These are phyloP conservation scores for Trypoxylus dichotomus DNA, from an alignment of 1,140 invertebrate genomes.

Conservation along the genomic window DNA sequence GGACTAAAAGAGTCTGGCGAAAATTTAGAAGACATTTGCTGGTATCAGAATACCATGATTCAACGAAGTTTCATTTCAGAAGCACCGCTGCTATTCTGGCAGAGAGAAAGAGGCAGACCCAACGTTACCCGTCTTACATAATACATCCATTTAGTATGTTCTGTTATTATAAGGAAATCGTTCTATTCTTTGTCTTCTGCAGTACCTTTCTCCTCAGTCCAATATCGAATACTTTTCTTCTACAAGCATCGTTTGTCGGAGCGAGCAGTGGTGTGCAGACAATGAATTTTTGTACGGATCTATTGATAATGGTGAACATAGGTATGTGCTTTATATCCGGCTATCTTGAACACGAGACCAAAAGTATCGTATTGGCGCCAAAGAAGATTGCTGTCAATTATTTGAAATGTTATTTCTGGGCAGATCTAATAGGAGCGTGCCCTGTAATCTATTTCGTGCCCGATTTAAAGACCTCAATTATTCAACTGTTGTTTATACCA, in stretches of 20 bases:
- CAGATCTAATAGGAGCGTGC: conserved; percentile 28
- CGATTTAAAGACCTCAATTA: neutral
- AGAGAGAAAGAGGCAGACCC: conserved; percentile 33
- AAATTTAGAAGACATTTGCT: conserved; percentile 16
- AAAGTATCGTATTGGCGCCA: conserved; percentile 31
- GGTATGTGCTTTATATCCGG: conserved; percentile 33
- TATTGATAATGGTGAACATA: conserved; percentile 28
- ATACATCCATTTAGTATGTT: conserved; percentile 36
- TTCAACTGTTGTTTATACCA: neutral
- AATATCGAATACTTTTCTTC: conserved; percentile 24
- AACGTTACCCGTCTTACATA: conserved; percentile 15
- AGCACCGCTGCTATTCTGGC: conserved; percentile 29
- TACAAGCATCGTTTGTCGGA: neutral
- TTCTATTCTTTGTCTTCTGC: conserved; percentile 29
- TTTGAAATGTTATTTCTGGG: conserved; percentile 33
- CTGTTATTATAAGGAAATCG: conserved; percentile 18
- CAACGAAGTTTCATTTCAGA: conserved; percentile 32
- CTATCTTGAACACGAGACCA: conserved; percentile 22
- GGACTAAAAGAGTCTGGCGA: conserved; percentile 3
- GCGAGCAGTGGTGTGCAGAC: neutral
- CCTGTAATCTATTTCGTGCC: neutral
- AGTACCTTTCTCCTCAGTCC: conserved; percentile 32
- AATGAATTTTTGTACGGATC: neutral
- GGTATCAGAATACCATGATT: neutral
- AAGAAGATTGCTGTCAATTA: conserved; percentile 28